Evolutionary conservation across 2,113 vertebrate species (phyloP), one percentile per base, ranked within the genome.

Genomic region (Eira barbara): DNA sequence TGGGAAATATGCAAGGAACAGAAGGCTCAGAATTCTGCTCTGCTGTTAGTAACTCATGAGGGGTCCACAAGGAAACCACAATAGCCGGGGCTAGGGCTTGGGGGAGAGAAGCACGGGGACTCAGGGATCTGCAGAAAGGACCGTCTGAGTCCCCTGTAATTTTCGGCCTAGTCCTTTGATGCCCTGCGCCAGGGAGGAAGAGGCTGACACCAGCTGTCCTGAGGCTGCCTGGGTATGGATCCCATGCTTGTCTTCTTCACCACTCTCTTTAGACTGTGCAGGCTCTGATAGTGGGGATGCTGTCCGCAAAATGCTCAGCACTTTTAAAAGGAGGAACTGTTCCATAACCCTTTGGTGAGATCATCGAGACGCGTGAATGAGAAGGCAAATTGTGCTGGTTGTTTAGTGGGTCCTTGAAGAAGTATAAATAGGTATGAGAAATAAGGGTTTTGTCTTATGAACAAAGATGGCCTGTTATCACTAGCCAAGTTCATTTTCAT

Each of bases 1-100:
- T 92, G 91, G 94, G 57, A 87, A 97, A 89, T 49, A 91, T 69
- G 86, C 1, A 65, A 95, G 83, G 90, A 97, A 97, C 97, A 97
- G 91, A 97, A 96, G 96, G 92, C 89, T 95, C 36, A 7, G n/a
- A 91, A 92, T 94, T 89, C 93, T 95, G 93, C 42, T 69, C 36
- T 71, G 80, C 93, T 85, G 80, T 95, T 61, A 91, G 74, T 39
- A 94, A 69, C 80, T 91, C 29, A 6, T 2, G 63, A 91, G 91
- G 52, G 71, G 52, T 85, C 73, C 23, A 0, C 81, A 27, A 49
- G n/a, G 47, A 93, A 87, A 47, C 29, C 31, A 91, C 63, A 80
- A 29, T 27, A 52, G 79, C 86, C 17, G 45, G 49, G 76, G 31
- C 20, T n/a, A 0, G 47, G 31, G 29, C 76, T n/a, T 79, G 47